Evolutionary conservation across 64 coral and sea anemone species (phyloP).

Genomic region (Catalaphyllia jardinei): DNA sequence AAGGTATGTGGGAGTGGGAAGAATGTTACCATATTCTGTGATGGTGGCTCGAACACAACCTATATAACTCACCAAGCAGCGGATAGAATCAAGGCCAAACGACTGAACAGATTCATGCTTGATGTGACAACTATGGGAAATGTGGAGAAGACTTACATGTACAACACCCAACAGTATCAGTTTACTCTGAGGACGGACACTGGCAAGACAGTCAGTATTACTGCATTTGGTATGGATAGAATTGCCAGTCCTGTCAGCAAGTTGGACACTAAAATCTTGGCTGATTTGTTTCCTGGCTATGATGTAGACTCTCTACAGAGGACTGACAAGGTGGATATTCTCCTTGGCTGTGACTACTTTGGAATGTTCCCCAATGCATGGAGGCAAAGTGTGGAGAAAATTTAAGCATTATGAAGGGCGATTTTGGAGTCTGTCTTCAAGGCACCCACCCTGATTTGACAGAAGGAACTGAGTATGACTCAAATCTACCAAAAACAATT

Average conservation of each 20-base stretch:
- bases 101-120: constrained; percentile 21
- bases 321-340: constrained; percentile 43
- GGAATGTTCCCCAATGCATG: constrained; percentile 47
- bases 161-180: constrained; percentile 56
- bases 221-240: constrained; percentile 63
- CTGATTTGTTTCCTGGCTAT: constrained; percentile 58
- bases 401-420: constrained; percentile 44
- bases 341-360: constrained; percentile 57
- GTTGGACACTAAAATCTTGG: constrained; percentile 37
- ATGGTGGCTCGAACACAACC: constrained; percentile 44
- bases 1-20: constrained; percentile 41
- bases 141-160: constrained; percentile 41
- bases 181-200: constrained; percentile 25
- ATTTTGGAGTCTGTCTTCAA: constrained; percentile 58
- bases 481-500: constrained; percentile 56
- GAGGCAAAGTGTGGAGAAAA: constrained; percentile 39
- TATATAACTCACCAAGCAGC: constrained; percentile 65
- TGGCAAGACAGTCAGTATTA: constrained; percentile 48
- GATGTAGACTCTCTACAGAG: constrained; percentile 47
- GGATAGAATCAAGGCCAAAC: constrained; percentile 59
- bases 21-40: constrained; percentile 58
- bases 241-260: constrained; percentile 60
- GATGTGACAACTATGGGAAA: constrained; percentile 77
- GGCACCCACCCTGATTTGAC: constrained; percentile 30
- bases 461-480: constrained; percentile 38